These are phyloP conservation scores for Leptosomus discolor DNA, from an alignment of 2,113 vertebrate genomes.

Conservation along the genomic window DNA sequence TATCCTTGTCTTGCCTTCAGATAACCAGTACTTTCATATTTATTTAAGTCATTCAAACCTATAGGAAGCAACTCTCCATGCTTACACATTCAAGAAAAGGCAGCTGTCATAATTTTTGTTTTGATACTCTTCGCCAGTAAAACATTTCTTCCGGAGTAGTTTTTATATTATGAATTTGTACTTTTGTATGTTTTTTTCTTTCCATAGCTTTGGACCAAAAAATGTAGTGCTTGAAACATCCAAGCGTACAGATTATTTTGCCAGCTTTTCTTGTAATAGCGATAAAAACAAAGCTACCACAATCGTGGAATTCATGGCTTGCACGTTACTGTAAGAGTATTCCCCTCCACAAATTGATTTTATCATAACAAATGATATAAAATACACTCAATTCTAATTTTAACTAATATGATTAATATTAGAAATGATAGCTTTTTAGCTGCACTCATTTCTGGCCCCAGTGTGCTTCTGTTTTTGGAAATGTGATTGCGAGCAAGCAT, in stretches of 20 bases:
- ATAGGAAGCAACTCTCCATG: constrained; percentile 9
- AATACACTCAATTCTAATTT: neutral
- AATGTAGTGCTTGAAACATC: neutral
- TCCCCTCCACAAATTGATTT: neutral
- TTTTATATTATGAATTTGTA: neutral
- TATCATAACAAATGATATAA: neutral
- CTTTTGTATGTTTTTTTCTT: neutral
- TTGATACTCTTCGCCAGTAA: neutral
- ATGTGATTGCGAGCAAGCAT: neutral
- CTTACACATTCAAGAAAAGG: neutral
- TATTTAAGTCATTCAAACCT: constrained; percentile 65
- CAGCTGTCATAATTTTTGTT: constrained; percentile 14
- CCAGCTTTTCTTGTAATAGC: neutral
- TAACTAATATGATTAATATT: neutral
- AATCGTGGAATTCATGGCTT: neutral
- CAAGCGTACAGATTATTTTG: neutral
- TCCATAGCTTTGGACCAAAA: neutral
- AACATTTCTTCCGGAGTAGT: neutral
- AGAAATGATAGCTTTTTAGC: neutral
- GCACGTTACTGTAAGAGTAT: neutral
- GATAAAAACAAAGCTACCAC: neutral
- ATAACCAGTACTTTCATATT: constrained; percentile 63
- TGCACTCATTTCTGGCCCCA: neutral
- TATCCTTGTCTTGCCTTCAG: constrained; percentile 64
- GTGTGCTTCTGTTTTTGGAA: neutral